Evolutionary conservation across 2,888 invertebrate genomes (phyloP).

Genomic region (Sphaerophoria rueppellii): DNA sequence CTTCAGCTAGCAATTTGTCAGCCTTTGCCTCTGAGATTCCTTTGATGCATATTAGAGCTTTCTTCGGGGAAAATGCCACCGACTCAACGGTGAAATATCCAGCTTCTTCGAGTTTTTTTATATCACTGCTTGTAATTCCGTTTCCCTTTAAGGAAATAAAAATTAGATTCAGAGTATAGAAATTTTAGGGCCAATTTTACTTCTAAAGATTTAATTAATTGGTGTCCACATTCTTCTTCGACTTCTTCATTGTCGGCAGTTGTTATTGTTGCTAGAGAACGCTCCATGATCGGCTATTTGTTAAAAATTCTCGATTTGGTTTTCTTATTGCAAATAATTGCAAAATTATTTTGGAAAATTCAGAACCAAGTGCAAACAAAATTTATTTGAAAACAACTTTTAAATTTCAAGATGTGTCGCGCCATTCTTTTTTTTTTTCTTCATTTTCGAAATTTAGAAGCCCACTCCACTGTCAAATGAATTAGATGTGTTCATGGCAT

Average conservation of each 20-base stretch:
- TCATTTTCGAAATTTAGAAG: conserved; percentile 31
- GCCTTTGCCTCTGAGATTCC: conserved; percentile 99
- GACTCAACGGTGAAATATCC: conserved; percentile 98
- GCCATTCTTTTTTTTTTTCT: not conserved
- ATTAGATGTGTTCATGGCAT: not conserved
- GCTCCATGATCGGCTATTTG: conserved; percentile 59
- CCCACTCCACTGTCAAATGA: conserved; percentile 34
- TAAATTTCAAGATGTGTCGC: conserved; percentile 53
- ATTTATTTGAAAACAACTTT: conserved; percentile 33
- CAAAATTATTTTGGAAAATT: not conserved
- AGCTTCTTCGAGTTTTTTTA: conserved; percentile 95
- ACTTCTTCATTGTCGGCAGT: conserved; percentile 83
- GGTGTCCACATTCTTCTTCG: conserved; percentile 88
- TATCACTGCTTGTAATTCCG: conserved; percentile 94
- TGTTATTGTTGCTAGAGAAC: conserved; percentile 82
- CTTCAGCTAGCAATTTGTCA: conserved; percentile 95
- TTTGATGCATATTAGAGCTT: conserved; percentile 92
- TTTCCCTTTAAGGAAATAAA: conserved; percentile 86
- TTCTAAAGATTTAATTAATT: conserved; percentile 88
- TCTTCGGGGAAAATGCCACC: conserved; percentile 97
- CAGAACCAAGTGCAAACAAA: not conserved
- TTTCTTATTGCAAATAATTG: not conserved
- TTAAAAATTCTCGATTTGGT: not conserved
- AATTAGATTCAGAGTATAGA: not conserved
- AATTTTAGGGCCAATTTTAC: conserved; percentile 81